Evolutionary conservation across 1,140 invertebrate species (phyloP).

Genomic region (Drusus annulatus): DNA sequence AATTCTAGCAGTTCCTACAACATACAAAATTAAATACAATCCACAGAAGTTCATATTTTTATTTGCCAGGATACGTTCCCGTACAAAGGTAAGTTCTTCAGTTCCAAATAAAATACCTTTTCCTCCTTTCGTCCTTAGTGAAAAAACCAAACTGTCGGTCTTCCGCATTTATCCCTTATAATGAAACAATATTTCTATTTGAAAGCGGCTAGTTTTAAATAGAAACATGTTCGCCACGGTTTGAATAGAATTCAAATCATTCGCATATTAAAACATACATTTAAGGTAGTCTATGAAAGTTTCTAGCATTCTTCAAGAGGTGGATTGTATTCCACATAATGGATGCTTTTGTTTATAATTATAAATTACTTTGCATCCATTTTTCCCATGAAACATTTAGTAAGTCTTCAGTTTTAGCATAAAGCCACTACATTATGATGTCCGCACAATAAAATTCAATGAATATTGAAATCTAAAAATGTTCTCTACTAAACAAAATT

Average conservation of each 20-base stretch:
- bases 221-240: not conserved
- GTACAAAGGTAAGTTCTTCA: conserved; percentile 36
- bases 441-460: no score
- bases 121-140: conserved; percentile 38
- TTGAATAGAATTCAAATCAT: not conserved
- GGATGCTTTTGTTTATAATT: no score
- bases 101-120: conserved; percentile 36
- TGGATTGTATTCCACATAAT: no score
- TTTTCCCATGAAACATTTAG: no score
- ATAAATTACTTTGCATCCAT: no score
- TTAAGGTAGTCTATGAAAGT: not conserved
- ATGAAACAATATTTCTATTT: conserved; percentile 39
- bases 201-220: conserved; percentile 9
- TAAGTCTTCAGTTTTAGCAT: no score
- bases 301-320: no score
- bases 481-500: no score
- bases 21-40: not conserved
- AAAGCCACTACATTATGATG: no score
- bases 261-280: conserved; percentile 5
- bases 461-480: no score
- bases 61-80: conserved; percentile 54
- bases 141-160: conserved; percentile 46
- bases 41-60: conserved; percentile 48
- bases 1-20: not conserved
- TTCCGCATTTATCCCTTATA: conserved; percentile 27